Conservation (phyloP, 2,888 invertebrate genomes). For the Aradus depressus region DNA sequence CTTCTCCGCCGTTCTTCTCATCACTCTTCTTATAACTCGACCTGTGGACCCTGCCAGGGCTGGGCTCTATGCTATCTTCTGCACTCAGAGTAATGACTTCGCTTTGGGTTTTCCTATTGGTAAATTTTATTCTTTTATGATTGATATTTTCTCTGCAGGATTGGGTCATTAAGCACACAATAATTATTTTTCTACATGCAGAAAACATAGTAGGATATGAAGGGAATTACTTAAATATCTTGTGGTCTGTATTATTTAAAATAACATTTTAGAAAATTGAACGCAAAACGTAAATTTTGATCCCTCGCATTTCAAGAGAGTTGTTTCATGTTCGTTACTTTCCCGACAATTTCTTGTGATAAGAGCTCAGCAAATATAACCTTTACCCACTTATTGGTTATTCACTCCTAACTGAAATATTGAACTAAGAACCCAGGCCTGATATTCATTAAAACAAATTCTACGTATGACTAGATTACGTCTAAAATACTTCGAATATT, state of each 20-base stretch:
- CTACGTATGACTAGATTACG: no score
- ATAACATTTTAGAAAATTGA: no score
- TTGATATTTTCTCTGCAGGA: constrained; percentile 30
- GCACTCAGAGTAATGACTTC: constrained; percentile 95
- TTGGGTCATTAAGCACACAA: neutral
- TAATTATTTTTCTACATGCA: neutral
- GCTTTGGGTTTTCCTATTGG: constrained; percentile 92
- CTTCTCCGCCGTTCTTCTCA: constrained; percentile 64
- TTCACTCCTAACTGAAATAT: no score
- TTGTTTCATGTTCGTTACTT: neutral
- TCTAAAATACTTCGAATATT: no score
- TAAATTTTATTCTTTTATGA: constrained; percentile 39
- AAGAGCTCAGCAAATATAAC: no score
- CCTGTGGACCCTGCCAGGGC: constrained; percentile 73
- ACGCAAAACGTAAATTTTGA: no score
- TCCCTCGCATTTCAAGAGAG: no score
- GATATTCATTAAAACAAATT: no score
- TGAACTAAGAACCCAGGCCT: no score
- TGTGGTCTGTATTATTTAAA: neutral
- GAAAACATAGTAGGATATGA: neutral
- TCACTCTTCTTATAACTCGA: constrained; percentile 54
- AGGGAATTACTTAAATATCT: neutral
- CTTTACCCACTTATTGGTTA: no score
- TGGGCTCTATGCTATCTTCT: constrained; percentile 86
- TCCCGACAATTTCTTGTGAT: neutral